Evolutionary conservation across 1,140 invertebrate species (phyloP).

Genomic region (Drosophila mayri): DNA sequence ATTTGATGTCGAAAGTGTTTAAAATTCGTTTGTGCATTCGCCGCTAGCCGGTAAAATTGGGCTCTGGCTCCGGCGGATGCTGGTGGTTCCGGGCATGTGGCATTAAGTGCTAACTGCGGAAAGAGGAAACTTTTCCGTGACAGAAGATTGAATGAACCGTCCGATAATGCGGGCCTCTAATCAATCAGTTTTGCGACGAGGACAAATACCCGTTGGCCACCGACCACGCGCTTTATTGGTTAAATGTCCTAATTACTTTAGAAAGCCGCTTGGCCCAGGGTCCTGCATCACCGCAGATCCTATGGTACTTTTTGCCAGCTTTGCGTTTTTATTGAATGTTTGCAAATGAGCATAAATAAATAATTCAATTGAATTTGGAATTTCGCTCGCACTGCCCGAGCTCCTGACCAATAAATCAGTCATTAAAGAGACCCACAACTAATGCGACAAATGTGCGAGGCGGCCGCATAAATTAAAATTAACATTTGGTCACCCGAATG

Average conservation of each 20-base stretch:
- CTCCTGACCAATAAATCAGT: slow-evolving; percentile 77
- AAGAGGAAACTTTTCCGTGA: slow-evolving; percentile 45
- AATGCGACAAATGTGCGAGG: slow-evolving; percentile 78
- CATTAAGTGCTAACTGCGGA: slow-evolving; percentile 69
- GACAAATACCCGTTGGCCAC: slow-evolving; percentile 17
- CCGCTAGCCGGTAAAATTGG: slow-evolving; percentile 1
- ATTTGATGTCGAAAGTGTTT: slow-evolving; percentile 70
- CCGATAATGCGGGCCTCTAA: slow-evolving; percentile 45
- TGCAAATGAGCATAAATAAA: slow-evolving; percentile 70
- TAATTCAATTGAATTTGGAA: slow-evolving; percentile 62
- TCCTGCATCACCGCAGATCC: slow-evolving; percentile 24
- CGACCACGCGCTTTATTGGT: slow-evolving; percentile 56
- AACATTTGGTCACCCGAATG: slow-evolving; percentile 63
- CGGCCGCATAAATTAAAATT: slow-evolving; percentile 80
- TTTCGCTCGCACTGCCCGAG: slow-evolving; percentile 16
- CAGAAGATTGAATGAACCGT: slow-evolving; percentile 10
- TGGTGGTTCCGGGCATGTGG: slow-evolving; percentile 30
- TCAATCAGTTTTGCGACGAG: slow-evolving; percentile 52
- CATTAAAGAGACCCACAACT: slow-evolving; percentile 77
- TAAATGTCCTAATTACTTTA: slow-evolving; percentile 76
- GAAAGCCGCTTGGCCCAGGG: slow-evolving; percentile 54
- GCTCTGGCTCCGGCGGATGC: slow-evolving; percentile 1
- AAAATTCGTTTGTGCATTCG: slow-evolving; percentile 55
- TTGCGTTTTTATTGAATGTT: slow-evolving; percentile 70
- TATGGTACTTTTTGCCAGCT: slow-evolving; percentile 34